phyloP scores from a whole-genome alignment of 2,113 vertebrate genomes.

The Oryctolagus cuniculus region DNA sequence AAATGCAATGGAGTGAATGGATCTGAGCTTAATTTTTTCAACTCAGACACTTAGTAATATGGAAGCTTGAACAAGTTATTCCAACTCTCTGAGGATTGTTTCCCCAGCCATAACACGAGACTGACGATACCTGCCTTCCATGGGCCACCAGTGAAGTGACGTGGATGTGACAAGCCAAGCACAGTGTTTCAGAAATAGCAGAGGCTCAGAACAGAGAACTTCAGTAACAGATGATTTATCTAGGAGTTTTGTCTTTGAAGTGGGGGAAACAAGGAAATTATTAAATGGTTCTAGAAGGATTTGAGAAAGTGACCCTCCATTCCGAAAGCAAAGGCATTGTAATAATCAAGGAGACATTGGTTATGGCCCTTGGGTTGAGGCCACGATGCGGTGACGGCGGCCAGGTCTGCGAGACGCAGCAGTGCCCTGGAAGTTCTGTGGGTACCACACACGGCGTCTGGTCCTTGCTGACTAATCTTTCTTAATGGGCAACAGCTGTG shows the following conservation, averaged over 20 bases:
- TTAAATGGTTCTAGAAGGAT: neutral
- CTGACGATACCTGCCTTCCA: neutral
- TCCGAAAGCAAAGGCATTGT: neutral
- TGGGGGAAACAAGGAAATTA: neutral
- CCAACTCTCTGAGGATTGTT: neutral
- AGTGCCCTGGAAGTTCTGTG: neutral
- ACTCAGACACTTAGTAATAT: neutral
- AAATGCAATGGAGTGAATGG: neutral
- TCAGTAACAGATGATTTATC: neutral
- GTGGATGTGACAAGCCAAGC: neutral
- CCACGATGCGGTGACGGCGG: neutral
- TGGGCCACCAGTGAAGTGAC: neutral
- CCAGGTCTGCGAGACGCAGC: neutral
- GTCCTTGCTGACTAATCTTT: neutral
- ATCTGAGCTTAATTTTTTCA: constrained; percentile 2
- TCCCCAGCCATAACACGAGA: neutral
- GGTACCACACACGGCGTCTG: neutral
- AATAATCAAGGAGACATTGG: neutral
- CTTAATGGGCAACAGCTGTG: constrained; percentile 59
- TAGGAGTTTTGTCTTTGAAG: constrained; percentile 37
- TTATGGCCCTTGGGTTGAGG: neutral
- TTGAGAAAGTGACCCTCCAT: neutral
- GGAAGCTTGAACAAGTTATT: neutral
- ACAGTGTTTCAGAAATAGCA: neutral
- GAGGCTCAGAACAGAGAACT: neutral